Evolutionary conservation across 1,140 invertebrate genomes (phyloP).

Genomic region (Pinna nobilis): DNA sequence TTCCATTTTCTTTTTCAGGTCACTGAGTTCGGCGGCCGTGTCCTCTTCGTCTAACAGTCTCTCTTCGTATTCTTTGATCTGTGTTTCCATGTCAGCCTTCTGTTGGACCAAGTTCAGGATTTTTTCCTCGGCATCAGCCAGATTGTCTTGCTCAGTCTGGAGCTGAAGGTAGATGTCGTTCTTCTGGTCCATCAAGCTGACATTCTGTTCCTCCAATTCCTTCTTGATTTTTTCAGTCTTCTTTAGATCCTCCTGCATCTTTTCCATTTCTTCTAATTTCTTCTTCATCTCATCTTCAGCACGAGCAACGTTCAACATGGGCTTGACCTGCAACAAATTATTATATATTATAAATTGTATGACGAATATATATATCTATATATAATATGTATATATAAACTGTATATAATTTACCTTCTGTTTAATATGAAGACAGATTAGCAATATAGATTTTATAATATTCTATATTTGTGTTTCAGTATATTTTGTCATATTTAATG

Average conservation of each 20-base stretch:
- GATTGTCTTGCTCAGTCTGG: conserved; percentile 79
- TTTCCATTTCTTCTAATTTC: conserved; percentile 94
- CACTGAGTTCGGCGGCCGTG: conserved; percentile 92
- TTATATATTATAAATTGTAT: too few species aligned
- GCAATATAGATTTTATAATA: too few species aligned
- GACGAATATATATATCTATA: too few species aligned
- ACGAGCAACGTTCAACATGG: conserved; percentile 96
- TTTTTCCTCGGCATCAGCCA: conserved; percentile 92
- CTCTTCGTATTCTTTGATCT: conserved; percentile 97
- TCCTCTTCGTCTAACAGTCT: conserved; percentile 96
- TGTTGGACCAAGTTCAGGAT: conserved; percentile 94
- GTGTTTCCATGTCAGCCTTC: conserved; percentile 96
- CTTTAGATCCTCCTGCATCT: conserved; percentile 93
- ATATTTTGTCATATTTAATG: too few species aligned
- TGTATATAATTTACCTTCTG: too few species aligned
- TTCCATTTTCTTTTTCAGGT: conserved; percentile 96
- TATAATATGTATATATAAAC: too few species aligned
- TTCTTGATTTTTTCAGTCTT: conserved; percentile 96
- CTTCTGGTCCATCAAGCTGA: conserved; percentile 90
- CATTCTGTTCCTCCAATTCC: conserved; percentile 93
- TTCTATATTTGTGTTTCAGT: too few species aligned
- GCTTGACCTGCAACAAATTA: conserved; percentile 95
- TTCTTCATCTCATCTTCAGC: conserved; percentile 99
- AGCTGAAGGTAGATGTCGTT: conserved; percentile 88
- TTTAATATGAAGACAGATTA: too few species aligned